Evolutionary conservation across 2,888 invertebrate genomes (phyloP), one percentile per base, ranked within the genome.

Genomic region (Lingula anatina): DNA sequence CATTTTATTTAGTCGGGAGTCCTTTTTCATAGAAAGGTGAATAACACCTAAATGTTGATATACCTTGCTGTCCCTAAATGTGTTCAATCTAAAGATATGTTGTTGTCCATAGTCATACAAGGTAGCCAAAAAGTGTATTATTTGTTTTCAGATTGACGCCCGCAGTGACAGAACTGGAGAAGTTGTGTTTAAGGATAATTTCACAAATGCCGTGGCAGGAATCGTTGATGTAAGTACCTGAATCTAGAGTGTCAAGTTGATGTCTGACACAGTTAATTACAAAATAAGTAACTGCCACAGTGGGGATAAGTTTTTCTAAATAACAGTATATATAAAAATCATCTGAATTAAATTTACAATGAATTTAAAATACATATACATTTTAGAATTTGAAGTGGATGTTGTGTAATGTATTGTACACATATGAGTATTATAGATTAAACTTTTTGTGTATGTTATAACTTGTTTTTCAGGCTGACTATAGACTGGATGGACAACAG

Each of bases 151-250:
- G 76, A 61, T 78, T 56, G 89, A 89, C 73, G 88, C 86, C 24
- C 78, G 89, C 44, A 83, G 83, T 51, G 81, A 84, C 51, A 79
- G 81, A 50, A 85, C 84, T 7, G 89, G 89, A 0, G 89, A 89
- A 73, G 87, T 89, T n/a, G 80, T 89, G 12, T 87, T 87, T 70
- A 87, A 87, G 68, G 86, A 89, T 65, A 83, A 84, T 53, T 81
- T 89, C 65, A 71, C 73, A 25, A 78, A 83, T 50, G 81, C 85
- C 2, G 82, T 90, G 2, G 90, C 92, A 4, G 92, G 90, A 2
- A 84, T 93, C 71, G 83, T 89, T 27, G 82, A 86, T 63, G 75
- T 74, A 59, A 45, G 27, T 47, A 31, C 2, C 28, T 9, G 20
- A n/a, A 57, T 61, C 31, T 56, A 78, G 76, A 20, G 7, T 9